Base-by-base conservation (phyloP, 1,140 invertebrate genomes). In the Ostrea edulis region DNA sequence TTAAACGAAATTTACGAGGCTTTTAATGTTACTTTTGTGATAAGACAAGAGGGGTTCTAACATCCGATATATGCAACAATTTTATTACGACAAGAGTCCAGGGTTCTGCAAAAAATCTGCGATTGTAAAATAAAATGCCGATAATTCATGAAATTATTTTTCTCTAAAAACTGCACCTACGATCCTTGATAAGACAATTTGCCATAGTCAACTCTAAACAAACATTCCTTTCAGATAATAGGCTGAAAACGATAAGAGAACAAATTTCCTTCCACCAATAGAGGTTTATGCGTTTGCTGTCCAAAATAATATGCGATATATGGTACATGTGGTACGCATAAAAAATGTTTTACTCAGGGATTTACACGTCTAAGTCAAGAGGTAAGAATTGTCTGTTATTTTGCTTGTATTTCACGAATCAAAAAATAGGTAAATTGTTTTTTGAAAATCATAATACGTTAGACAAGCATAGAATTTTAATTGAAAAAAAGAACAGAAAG, bases 261-360 rank as follows among this genome's bases (percentile, higher is more conserved):
- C 25, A 77, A 77, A 77, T 77, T 77, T 77, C 9, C 68, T 25
- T 29, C 68, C 68, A 9, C 68, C 12, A 14, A 17, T 77, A 77
- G 68, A 29, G 65, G 65, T 68, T n/a, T 22, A 55, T 55, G 55
- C 17, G 55, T 62, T 2, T 20, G 55, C 55, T 62, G 55, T 62
- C 55, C 55, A 77, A 25, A 11, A 14, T 77, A 25, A 77, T 14
- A 14, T 77, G 68, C 29, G 68, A 77, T 77, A 77, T 29, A 77
- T 77, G 68, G 12, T 77, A 77, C 68, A 77, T 77, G 68, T 35
- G 68, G 22, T 35, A 25, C 55, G 55, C 68, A 77, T 77, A 22
- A 77, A 77, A 77, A 35, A 77, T 77, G 68, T 35, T 35, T 25
- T 14, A 77, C 25, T 29, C 68, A 77, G 68, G 68, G 68, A 77